A percentile compares a stretch with the other conserved stretches of the same genome.
phyloP scores from a whole-genome alignment of 2,797 vertebrate species.

The Picus viridis region DNA sequence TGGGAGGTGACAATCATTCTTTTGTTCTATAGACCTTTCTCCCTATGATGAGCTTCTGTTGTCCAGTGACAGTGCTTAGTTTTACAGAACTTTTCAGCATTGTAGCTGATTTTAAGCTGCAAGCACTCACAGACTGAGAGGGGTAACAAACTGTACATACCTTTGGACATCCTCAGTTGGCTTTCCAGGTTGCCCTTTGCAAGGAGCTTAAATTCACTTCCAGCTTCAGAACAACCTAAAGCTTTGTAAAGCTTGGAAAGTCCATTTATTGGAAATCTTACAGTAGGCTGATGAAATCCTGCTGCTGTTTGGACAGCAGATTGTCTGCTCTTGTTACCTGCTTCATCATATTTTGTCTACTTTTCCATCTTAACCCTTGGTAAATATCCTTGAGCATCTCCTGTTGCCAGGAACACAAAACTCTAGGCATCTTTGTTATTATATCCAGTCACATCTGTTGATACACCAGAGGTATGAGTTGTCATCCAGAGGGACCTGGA shows the following conservation, averaged over 20 bases:
- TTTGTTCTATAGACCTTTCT: neutral
- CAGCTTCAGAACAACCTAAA: neutral
- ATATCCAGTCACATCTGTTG: neutral
- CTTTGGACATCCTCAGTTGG: neutral
- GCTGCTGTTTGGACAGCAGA: constrained; percentile 2
- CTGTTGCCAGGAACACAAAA: neutral
- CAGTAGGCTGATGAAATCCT: neutral
- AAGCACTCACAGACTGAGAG: neutral
- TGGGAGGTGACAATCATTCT: neutral
- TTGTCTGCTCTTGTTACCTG: neutral
- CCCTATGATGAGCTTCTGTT: neutral
- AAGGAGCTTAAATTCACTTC: neutral
- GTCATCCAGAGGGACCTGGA: no score
- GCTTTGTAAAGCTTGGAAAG: neutral
- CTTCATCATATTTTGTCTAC: neutral
- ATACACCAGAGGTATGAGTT: neutral
- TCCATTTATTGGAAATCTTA: constrained; percentile 24
- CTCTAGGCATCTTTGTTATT: neutral
- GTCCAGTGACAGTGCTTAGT: neutral
- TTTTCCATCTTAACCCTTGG: neutral
- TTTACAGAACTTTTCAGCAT: neutral
- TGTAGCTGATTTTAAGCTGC: neutral
- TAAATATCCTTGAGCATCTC: neutral
- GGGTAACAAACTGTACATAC: neutral
- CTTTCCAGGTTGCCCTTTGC: neutral